Base-by-base conservation (phyloP, 2,797 vertebrate species). In the Epinephelus malabaricus region DNA sequence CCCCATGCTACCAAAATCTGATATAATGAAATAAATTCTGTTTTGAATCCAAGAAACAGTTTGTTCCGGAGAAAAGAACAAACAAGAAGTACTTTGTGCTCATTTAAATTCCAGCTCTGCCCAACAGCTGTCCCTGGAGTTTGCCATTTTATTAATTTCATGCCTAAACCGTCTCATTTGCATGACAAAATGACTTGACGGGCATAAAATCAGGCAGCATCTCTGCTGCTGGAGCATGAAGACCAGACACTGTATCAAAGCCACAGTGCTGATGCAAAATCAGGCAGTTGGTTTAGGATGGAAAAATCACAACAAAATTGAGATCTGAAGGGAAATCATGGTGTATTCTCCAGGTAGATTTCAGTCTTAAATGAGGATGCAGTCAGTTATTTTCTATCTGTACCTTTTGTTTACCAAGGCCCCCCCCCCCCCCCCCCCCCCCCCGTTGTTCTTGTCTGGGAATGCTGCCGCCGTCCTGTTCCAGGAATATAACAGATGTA, bases 131-230 rank as follows among this genome's bases (percentile, higher is more conserved):
- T 68, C 60, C 23, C 19, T 34, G 43, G 56, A 53, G 50, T 64
- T 67, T 15, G 6, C n/a, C 43, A n/a, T 78, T 58, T 67, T 78
- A 81, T 62, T 76, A 61, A 87, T 87, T 85, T 88, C 78, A 88
- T 84, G 53, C 83, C 61, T 43, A 75, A 76, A 76, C 43, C 55
- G 55, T 83, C 74, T 81, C 30, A 84, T 88, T 81, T 83, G 76
- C 87, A 88, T 83, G 46, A 81, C 50, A 88, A 83, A 87, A 77
- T 78, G 19, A 74, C 23, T 65, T 43, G 87, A 90, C 75, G 65
- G 49, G 78, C 82, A 70, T 85, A 53, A 82, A 85, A 86, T 87
- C 72, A 11, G 67, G 30, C 15, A 6, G 30, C 40, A 49, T 73
- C 59, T 69, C 50, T 59, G 70, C 56, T 38, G 68, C 27, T 53